Conservation (phyloP, 2,113 vertebrate species). For the Baryphthengus martii region DNA sequence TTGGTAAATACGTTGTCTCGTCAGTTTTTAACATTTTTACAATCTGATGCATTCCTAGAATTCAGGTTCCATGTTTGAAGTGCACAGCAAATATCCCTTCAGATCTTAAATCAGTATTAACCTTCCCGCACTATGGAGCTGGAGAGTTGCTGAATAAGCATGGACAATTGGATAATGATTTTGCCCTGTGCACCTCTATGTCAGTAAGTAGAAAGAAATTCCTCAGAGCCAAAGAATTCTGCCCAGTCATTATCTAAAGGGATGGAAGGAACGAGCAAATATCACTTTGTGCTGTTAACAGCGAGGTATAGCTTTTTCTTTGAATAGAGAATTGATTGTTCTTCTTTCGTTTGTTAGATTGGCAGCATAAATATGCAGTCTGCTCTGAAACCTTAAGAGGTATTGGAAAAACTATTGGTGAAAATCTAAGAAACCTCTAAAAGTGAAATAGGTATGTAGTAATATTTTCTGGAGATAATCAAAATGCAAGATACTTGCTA, state of each 20-base stretch:
- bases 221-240: neutral
- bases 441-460: neutral
- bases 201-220: neutral
- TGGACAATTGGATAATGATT: neutral
- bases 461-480: neutral
- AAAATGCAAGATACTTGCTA: neutral
- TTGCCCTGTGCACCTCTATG: neutral
- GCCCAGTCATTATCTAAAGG: neutral
- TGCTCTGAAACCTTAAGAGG: neutral
- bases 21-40: neutral
- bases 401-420: neutral
- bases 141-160: neutral
- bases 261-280: neutral
- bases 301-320: neutral
- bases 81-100: neutral
- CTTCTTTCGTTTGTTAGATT: neutral
- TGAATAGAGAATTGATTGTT: neutral
- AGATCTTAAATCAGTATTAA: neutral
- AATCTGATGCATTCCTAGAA: neutral
- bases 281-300: neutral
- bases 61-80: neutral
- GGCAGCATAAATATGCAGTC: neutral
- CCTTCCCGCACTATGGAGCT: neutral
- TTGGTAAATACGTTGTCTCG: neutral
- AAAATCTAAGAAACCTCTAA: neutral